Evolutionary conservation across 1,140 invertebrate species (phyloP).

Genomic region (Babylonia areolata): DNA sequence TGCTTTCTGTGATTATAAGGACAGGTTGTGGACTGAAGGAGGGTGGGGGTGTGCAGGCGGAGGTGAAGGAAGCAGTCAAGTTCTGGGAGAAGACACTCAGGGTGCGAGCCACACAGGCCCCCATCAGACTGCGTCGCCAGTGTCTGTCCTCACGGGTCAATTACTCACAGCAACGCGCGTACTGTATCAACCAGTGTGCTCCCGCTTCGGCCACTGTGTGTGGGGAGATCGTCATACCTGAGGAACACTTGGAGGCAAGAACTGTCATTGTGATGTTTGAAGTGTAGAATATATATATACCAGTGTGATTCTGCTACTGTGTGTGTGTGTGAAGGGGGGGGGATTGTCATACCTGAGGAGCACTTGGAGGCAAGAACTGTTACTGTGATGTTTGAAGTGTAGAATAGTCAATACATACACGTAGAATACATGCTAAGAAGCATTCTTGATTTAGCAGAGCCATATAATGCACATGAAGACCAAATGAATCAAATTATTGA

Average conservation of each 20-base stretch:
- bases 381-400: too few species aligned
- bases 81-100: slow-evolving; percentile 95
- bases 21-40: too few species aligned
- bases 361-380: slow-evolving; percentile 96
- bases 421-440: too few species aligned
- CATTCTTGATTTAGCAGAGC: too few species aligned
- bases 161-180: slow-evolving; percentile 80
- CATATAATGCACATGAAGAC: too few species aligned
- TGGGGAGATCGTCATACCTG: slow-evolving; percentile 94
- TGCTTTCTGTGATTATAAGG: too few species aligned
- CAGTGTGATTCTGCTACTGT: slow-evolving; percentile 92
- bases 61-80: slow-evolving; percentile 89
- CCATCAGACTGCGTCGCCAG: slow-evolving; percentile 85
- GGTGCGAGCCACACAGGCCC: slow-evolving; percentile 88
- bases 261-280: too few species aligned
- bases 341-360: slow-evolving; percentile 91
- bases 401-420: too few species aligned
- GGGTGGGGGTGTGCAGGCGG: slow-evolving; percentile 79
- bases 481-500: too few species aligned
- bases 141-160: slow-evolving; percentile 62
- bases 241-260: slow-evolving; percentile 94
- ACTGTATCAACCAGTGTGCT: slow-evolving; percentile 92
- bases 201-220: slow-evolving; percentile 92
- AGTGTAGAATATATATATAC: too few species aligned
- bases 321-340: too few species aligned